Percentiles rank a stretch among this genome's conserved stretches.
Evolutionary conservation across 2,113 vertebrate genomes (phyloP).

Genomic region (Ictidomys tridecemlineatus): DNA sequence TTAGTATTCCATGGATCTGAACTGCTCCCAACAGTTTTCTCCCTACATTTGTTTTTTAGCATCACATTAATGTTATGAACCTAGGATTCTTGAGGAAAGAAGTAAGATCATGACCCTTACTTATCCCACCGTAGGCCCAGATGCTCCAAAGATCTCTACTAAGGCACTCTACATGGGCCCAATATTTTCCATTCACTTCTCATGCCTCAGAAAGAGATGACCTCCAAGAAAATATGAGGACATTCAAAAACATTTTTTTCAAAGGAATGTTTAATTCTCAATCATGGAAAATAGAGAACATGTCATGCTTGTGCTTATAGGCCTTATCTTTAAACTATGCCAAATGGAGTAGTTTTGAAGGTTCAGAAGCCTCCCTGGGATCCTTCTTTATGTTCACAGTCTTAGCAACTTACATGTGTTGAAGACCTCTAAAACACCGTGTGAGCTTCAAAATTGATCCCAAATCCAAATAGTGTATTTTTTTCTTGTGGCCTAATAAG

Average conservation of each 20-base stretch:
- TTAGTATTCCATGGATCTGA: not conserved
- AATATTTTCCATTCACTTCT: not conserved
- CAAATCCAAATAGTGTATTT: not conserved
- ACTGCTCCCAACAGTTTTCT: not conserved
- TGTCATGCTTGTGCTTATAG: not conserved
- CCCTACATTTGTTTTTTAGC: not conserved
- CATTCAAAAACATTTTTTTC: not conserved
- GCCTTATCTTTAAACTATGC: conserved; percentile 20
- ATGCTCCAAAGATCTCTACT: not conserved
- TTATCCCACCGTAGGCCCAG: not conserved
- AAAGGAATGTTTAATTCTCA: conserved; percentile 8
- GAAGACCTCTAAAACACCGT: not conserved
- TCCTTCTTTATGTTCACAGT: not conserved
- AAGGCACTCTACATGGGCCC: not conserved
- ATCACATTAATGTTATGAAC: not conserved
- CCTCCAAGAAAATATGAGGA: not conserved
- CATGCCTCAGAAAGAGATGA: not conserved
- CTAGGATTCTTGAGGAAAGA: not conserved
- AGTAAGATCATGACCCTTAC: not conserved
- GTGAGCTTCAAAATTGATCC: not conserved
- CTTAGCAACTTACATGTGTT: conserved; percentile 12
- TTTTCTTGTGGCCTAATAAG: not conserved
- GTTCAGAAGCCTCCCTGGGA: not conserved
- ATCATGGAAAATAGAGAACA: not conserved
- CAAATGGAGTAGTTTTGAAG: not conserved